Percentiles rank a stretch among this genome's conserved stretches.
phyloP scores from a whole-genome alignment of 2,888 invertebrate genomes.

The Drymonia ruficornis region DNA sequence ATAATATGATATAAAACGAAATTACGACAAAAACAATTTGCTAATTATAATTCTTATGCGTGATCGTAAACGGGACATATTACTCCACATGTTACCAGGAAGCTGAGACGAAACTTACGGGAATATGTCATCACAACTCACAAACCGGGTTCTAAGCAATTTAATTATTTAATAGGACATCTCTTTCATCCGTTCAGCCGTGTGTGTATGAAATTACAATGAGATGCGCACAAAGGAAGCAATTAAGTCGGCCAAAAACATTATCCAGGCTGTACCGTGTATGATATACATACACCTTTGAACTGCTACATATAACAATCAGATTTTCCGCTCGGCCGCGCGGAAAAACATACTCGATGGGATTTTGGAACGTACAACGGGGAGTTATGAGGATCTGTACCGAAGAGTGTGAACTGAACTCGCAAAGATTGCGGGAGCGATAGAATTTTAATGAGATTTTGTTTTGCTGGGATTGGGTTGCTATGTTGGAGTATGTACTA shows the following conservation, averaged over 20 bases:
- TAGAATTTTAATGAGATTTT: conserved; percentile 36
- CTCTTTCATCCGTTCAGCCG: conserved; percentile 28
- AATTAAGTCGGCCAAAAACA: conserved; percentile 56
- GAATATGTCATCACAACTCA: not conserved
- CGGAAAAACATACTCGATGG: conserved; percentile 61
- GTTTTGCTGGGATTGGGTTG: conserved; percentile 20
- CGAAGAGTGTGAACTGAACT: conserved; percentile 31
- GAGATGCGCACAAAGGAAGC: conserved; percentile 50
- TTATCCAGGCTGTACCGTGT: conserved; percentile 45
- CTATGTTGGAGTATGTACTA: conserved; percentile 11
- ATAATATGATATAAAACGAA: not conserved
- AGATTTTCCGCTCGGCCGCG: conserved; percentile 64
- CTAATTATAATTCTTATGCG: not conserved
- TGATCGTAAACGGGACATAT: no score
- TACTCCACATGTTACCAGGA: not conserved
- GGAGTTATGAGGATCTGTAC: conserved; percentile 43
- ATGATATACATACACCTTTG: conserved; percentile 46
- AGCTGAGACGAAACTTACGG: not conserved
- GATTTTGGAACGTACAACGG: conserved; percentile 39
- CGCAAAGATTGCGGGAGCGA: conserved; percentile 22
- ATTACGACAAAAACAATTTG: not conserved
- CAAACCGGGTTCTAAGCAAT: conserved; percentile 12
- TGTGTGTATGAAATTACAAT: conserved; percentile 38
- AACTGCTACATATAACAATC: conserved; percentile 53
- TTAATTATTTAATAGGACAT: conserved; percentile 31